Evolutionary conservation across 2,888 invertebrate species (phyloP), one percentile per base, ranked within the genome.

Genomic region (Xestobium rufovillosum): DNA sequence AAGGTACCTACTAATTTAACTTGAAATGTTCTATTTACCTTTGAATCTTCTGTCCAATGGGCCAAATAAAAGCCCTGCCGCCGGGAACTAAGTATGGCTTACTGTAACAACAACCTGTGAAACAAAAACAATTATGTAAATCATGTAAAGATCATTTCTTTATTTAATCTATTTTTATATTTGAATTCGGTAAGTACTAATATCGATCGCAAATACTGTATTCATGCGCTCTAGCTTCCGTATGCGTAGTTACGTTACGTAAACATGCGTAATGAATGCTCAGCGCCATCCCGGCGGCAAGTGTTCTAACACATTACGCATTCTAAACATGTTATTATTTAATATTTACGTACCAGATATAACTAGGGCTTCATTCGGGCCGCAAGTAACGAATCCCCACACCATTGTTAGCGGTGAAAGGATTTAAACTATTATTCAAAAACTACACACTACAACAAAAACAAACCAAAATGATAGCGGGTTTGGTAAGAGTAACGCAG

Each of bases 11-110:
- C n/a, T n/a, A n/a, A n/a, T n/a, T n/a, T n/a, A n/a, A n/a, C n/a
- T n/a, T n/a, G n/a, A 34, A 15, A 11, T 23, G 31, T 39, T 12
- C 31, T 15, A 14, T 51, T 54, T 65, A 80, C 81, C 80, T 78
- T 63, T 88, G 87, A 36, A 88, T 86, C 63, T 76, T 78, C 62
- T 89, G 88, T 46, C 96, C 75, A 4, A 84, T 74, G 3, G 97
- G 97, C 94, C 94, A 95, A 10, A 97, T 95, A 69, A 96, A 97
- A 14, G 94, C 92, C 35, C 96, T 75, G 6, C 97, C 97, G 43
- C 97, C 97, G 26, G 95, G 92, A 35, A 97, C 88, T 49, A 96
- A 69, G 35, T 90, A 70, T 26, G 96, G 96, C 66, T 90, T 90
- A 55, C 83, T 78, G 65, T 94, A 89, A 64, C 92, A 95, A 68